Base-by-base conservation (phyloP, 2,113 vertebrate genomes). In the Anoplopoma fimbria region DNA sequence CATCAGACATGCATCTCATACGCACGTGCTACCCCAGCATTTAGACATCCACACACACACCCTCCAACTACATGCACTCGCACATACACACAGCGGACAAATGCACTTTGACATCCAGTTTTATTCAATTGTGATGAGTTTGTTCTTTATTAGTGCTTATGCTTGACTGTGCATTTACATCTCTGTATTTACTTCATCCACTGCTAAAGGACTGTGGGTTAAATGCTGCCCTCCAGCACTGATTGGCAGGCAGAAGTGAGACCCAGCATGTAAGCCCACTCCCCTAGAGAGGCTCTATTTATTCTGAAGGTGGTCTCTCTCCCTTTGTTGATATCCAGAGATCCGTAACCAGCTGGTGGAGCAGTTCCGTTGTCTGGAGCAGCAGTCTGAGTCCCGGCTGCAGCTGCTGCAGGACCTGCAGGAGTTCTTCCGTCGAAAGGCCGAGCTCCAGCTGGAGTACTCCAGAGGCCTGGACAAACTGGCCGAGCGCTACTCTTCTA, bases 401-500 rank as follows among this genome's bases (percentile, higher is more conserved):
- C 97, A 98, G 88, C 96, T 99, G 89, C 96, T 99, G 51, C 97
- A 99, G 93, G 97, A 99, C 92, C 96, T 99, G 84, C 97, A 99
- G 94, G 97, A 99, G 73, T 99, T 99, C 93, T 98, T 99, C 94
- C 96, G 97, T 68, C 95, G 97, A 81, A 98, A 98, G 88, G 97
- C 97, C 0, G 97, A 99, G 94, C 97, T 99, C 0, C 97, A 99
- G 92, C 94, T 99, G 0, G 97, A 99, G 92, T 99, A 97, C 62
- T 97, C 97, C 51, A 92, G 97, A 42, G 97, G 97, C 93, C 93
- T 99, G 93, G 97, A 99, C 91, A 99, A 99, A 79, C 94, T 99
- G 93, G 97, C 97, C 0, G 97, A 99, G 88, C 95, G 97, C 23
- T 99, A 97, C 95, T 97, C 97, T 13, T 96, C 97, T 89, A 98